These are phyloP conservation scores for Labia minor DNA, from an alignment of 2,888 invertebrate species.

Conservation along the genomic window DNA sequence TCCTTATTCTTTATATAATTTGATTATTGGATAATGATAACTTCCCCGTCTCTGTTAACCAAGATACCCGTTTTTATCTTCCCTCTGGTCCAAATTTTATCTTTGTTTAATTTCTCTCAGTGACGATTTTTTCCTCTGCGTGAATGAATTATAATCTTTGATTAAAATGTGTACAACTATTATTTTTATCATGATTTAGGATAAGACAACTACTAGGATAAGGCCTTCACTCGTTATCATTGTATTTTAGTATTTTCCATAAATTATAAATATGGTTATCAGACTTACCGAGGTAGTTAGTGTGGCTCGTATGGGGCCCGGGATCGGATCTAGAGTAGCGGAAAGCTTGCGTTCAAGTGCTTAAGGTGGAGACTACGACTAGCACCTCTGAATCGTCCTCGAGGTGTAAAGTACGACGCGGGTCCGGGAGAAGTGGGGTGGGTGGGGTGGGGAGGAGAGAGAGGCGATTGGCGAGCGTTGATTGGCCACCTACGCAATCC, in stretches of 20 bases:
- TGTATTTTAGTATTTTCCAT: constrained; percentile 4
- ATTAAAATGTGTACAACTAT: constrained; percentile 13
- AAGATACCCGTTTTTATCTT: not conserved
- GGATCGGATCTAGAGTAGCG: not conserved
- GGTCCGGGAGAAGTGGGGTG: no score
- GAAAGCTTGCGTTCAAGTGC: no score
- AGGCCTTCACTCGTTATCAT: not conserved
- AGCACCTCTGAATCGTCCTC: no score
- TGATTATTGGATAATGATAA: no score
- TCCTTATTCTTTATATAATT: no score
- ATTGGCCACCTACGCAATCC: no score
- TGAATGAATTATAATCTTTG: constrained; percentile 13
- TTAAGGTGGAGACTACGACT: no score
- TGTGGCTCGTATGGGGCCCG: not conserved
- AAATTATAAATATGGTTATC: not conserved
- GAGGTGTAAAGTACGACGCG: no score
- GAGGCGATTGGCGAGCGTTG: no score
- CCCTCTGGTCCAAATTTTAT: not conserved
- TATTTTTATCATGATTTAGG: constrained; percentile 13
- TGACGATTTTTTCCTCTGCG: not conserved
- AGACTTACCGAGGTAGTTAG: not conserved
- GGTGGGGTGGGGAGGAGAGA: no score
- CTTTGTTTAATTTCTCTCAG: not conserved
- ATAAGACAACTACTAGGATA: constrained; percentile 3
- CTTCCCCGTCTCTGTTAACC: no score